Evolutionary conservation across 2,888 invertebrate genomes (phyloP), one percentile per base, ranked within the genome.

Genomic region (Atethmia centrago): DNA sequence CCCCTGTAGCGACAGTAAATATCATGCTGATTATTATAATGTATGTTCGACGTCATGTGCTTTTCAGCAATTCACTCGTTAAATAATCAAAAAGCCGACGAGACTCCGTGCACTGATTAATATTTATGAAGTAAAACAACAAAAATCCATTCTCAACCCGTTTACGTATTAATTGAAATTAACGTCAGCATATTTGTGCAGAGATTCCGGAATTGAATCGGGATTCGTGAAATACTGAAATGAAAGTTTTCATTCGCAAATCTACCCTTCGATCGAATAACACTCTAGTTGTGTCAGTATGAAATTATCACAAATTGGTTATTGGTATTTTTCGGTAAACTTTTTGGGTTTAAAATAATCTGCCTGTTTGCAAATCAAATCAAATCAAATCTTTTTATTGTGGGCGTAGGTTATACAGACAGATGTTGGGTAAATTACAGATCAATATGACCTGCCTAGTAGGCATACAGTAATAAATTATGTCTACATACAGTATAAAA

Each of bases 81-180:
- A 66, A 73, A 73, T 77, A 74, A 81, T 74, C 45, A 66, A 74
- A 63, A 62, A 75, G 45, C 45, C 61, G 51, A 68, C 55, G 59
- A 42, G 58, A 45, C 45, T 70, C 53, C 56, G 62, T 47, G 28
- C 58, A 40, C 45, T 68, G 62, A 63, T 83, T 69, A 85, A 86
- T 77, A 79, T 79, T 77, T 77, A 85, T 75, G 68, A 80, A 47
- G 70, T 63, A 40, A 71, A 83, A 67, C 61, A 75, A 82, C 71
- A 79, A 74, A 73, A 74, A 71, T 49, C 47, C 42, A 76, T 53
- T 71, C 56, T 71, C 65, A 28, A 69, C 58, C 65, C 73, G 72
- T 79, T 85, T 58, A 82, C 73, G 75, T 79, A 85, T 80, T 87
- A 82, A 87, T 87, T 80, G 86, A 82, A 83, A 85, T 85, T 83